A percentile compares a stretch with the other conserved stretches of the same genome.
Evolutionary conservation across 2,888 invertebrate species (phyloP).

Genomic region (Mythimna pallens): DNA sequence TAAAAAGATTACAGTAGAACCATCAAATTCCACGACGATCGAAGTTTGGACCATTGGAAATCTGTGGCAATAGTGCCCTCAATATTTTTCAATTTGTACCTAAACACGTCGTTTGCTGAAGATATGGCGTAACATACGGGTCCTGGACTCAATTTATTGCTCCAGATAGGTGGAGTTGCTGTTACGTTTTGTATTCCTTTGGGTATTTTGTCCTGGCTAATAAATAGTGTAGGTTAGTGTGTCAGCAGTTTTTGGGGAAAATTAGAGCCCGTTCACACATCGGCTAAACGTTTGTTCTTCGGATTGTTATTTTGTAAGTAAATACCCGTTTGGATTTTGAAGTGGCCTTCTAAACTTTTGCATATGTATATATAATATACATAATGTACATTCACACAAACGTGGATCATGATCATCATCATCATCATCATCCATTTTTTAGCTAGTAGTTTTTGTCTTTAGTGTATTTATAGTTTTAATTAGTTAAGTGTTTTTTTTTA

Average conservation of each 20-base stretch:
- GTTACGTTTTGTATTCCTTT: conserved; percentile 35
- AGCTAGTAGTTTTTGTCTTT: too few species aligned
- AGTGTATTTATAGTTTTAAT: too few species aligned
- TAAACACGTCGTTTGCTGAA: conserved; percentile 49
- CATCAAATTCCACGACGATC: conserved; percentile 61
- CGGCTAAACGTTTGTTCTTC: not conserved
- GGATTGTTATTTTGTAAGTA: not conserved
- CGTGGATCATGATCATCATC: too few species aligned
- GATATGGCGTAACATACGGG: conserved; percentile 54
- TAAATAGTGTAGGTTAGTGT: conserved; percentile 3
- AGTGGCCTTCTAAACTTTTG: too few species aligned
- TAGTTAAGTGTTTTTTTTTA: too few species aligned
- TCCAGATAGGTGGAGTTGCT: conserved; percentile 32
- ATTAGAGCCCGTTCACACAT: not conserved
- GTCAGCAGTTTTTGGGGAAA: not conserved
- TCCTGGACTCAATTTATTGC: conserved; percentile 44
- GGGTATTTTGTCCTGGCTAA: not conserved
- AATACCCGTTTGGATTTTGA: too few species aligned
- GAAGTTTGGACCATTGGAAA: conserved; percentile 45
- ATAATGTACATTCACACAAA: too few species aligned
- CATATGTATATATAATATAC: too few species aligned
- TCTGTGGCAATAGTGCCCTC: conserved; percentile 43
- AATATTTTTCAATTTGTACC: conserved; percentile 63
- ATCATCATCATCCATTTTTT: too few species aligned
- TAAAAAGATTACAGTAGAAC: conserved; percentile 46